These are phyloP conservation scores for Mellilla xanthometata DNA, from an alignment of 2,888 invertebrate genomes.

Conservation along the genomic window DNA sequence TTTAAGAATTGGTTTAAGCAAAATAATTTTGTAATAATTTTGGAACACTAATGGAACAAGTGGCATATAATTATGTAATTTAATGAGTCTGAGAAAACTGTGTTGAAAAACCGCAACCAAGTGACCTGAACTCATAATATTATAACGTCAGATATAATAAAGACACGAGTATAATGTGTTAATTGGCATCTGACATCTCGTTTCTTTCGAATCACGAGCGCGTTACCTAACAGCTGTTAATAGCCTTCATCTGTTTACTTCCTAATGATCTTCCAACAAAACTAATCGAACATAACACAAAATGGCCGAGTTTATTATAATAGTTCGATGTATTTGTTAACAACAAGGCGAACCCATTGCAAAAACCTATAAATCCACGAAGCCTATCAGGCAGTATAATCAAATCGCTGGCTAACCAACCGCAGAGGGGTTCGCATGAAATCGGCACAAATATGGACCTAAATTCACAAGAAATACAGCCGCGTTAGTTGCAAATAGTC, in stretches of 20 bases:
- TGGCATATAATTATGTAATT: no score
- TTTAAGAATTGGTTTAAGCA: no score
- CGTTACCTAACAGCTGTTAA: slow-evolving; percentile 5
- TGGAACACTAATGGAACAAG: no score
- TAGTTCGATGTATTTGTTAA: neutral
- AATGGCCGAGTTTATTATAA: no score
- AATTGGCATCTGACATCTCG: slow-evolving; percentile 6
- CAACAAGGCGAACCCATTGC: neutral
- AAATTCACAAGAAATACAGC: slow-evolving; percentile 15
- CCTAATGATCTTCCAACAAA: neutral
- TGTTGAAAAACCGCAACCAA: no score
- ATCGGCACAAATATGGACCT: slow-evolving; percentile 11
- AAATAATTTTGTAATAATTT: no score
- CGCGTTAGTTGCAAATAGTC: slow-evolving; percentile 1
- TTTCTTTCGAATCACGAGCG: slow-evolving; percentile 1
- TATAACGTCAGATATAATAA: no score
- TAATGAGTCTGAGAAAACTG: no score
- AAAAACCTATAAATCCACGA: slow-evolving; percentile 8
- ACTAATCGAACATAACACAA: no score
- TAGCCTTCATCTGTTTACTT: neutral
- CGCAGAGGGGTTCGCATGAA: neutral
- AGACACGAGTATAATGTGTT: neutral
- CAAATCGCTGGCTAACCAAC: slow-evolving; percentile 15
- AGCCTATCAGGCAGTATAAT: slow-evolving; percentile 13
- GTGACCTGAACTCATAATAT: no score